Percentiles rank a stretch among this genome's conserved stretches.
These are phyloP conservation scores for Florisuga fusca DNA, from an alignment of 2,797 vertebrate species.

Conservation along the genomic window DNA sequence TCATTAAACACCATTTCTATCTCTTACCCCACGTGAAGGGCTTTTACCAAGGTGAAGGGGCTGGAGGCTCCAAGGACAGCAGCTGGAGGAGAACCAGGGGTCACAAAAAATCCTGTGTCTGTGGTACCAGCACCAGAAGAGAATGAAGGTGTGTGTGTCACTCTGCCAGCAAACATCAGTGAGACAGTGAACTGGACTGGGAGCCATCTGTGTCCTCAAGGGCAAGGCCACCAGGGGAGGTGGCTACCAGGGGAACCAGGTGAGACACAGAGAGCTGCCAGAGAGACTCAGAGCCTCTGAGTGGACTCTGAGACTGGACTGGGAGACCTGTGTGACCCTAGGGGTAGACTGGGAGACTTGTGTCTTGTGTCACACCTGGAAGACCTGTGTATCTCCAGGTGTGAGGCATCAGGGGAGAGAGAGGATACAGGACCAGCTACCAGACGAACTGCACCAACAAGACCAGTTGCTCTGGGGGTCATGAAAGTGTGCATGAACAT, in stretches of 20 bases:
- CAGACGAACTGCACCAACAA: background rate
- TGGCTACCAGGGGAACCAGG: background rate
- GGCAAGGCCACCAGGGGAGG: background rate
- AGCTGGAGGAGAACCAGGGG: background rate
- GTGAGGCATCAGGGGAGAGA: background rate
- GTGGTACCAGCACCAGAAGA: fast-evolving
- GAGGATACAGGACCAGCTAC: background rate
- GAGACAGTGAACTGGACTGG: background rate
- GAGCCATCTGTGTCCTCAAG: background rate
- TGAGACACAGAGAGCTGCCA: background rate
- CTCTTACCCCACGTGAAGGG: fast-evolving
- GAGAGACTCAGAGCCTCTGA: background rate
- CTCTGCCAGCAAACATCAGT: fast-evolving
- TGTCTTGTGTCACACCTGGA: too few species aligned
- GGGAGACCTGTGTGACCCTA: too few species aligned
- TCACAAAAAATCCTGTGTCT: fast-evolving
- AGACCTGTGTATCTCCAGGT: background rate
- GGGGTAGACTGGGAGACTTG: too few species aligned
- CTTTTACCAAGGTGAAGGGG: background rate
- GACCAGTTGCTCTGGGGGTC: background rate
- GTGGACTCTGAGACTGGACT: fast-evolving
- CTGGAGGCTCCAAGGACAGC: background rate
- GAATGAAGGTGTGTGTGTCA: too few species aligned
- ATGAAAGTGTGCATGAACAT: too few species aligned
- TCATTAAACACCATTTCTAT: background rate